Evolutionary conservation across 2,888 invertebrate species (phyloP).

Genomic region (Tenthredo notha): DNA sequence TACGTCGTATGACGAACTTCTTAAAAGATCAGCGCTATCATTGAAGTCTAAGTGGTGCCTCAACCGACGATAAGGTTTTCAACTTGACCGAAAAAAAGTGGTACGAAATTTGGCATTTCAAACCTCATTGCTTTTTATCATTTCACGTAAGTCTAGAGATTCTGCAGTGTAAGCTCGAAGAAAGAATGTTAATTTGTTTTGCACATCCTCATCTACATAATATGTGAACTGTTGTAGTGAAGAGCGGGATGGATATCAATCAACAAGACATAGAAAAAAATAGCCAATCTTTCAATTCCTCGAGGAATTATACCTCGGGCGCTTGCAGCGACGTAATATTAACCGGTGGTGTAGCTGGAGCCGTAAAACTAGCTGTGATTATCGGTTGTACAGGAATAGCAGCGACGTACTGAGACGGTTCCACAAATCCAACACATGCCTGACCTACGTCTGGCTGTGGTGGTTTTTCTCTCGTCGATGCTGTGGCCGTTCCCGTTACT

Average conservation of each 20-base stretch:
- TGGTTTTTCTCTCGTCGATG: slow-evolving; percentile 60
- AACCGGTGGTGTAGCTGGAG: slow-evolving; percentile 74
- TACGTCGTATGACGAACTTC: too few relatives aligned
- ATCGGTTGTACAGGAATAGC: slow-evolving; percentile 83
- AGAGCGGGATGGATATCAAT: not conserved
- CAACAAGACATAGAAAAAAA: slow-evolving; percentile 16
- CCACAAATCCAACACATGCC: slow-evolving; percentile 70
- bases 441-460: slow-evolving; percentile 68
- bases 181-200: not conserved
- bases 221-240: not conserved
- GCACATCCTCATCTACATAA: not conserved
- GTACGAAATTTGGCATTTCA: not conserved
- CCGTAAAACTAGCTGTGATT: slow-evolving; percentile 79
- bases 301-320: slow-evolving; percentile 66
- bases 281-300: not conserved
- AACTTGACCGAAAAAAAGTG: not conserved
- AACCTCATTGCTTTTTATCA: not conserved
- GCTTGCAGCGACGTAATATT: slow-evolving; percentile 67
- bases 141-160: not conserved
- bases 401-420: slow-evolving; percentile 80
- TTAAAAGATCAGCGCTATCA: too few relatives aligned
- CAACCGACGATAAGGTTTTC: too few relatives aligned
- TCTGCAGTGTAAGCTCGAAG: not conserved
- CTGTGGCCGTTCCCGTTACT: slow-evolving; percentile 57
- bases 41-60: too few relatives aligned